Conservation (phyloP, 2,797 vertebrate species). For the Paratrypauchen microcephalus region DNA sequence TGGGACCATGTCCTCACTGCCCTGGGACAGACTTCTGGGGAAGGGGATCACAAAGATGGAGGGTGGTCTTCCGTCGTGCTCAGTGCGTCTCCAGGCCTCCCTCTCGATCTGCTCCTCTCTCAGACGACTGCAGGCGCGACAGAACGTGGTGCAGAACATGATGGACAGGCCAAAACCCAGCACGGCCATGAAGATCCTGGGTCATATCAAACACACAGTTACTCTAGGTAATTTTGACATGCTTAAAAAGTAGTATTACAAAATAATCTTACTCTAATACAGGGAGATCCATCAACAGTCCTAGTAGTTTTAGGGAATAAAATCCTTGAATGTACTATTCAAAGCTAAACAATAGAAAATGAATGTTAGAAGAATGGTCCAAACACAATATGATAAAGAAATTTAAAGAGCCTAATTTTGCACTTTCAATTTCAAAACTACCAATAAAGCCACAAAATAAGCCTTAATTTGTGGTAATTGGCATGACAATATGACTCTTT, state of each 20-base stretch:
- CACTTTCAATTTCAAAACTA: background rate
- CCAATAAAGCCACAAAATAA: background rate
- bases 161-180: constrained; percentile 60
- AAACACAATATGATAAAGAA: background rate
- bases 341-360: constrained; percentile 10
- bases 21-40: constrained; percentile 29
- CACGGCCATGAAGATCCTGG: constrained; percentile 63
- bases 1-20: constrained; percentile 36
- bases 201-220: background rate
- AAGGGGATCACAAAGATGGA: constrained; percentile 68
- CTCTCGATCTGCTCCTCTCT: constrained; percentile 43
- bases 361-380: background rate
- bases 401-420: too few relatives aligned
- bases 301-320: constrained; percentile 7
- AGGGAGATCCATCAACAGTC: constrained; percentile 12
- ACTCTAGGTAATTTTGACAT: background rate
- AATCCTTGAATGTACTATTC: background rate
- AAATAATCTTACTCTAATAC: constrained; percentile 60
- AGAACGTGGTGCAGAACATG: constrained; percentile 65
- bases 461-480: background rate
- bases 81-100: constrained; percentile 28
- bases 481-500: too few relatives aligned
- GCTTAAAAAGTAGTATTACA: background rate
- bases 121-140: constrained; percentile 46
- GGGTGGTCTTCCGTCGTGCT: background rate